Percentiles rank a stretch among this genome's conserved stretches.
These are phyloP conservation scores for Apamea crenata DNA, from an alignment of 2,888 invertebrate species.

Conservation along the genomic window DNA sequence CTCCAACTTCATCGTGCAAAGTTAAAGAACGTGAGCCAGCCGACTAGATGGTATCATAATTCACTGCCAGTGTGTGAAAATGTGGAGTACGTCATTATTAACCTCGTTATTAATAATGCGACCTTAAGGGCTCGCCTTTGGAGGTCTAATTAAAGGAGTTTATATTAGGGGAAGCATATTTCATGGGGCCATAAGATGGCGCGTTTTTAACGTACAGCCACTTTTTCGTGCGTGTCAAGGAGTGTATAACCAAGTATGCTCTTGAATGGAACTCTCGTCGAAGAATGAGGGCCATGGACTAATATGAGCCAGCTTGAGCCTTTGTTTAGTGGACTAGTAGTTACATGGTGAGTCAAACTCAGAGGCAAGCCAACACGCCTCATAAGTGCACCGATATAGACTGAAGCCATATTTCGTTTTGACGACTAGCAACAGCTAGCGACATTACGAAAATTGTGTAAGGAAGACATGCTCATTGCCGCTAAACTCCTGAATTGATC, in stretches of 20 bases:
- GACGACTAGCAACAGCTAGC: slow-evolving; percentile 10
- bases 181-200: slow-evolving; percentile 15
- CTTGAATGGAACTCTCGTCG: slow-evolving; percentile 6
- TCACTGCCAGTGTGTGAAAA: slow-evolving; percentile 43
- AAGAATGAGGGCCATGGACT: slow-evolving; percentile 17
- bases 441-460: slow-evolving; percentile 22
- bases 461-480: slow-evolving; percentile 10
- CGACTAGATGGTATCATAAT: slow-evolving; percentile 54
- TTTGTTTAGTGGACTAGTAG: slow-evolving; percentile 31
- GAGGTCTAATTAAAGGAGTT: slow-evolving; percentile 55
- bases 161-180: slow-evolving; percentile 30
- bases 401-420: slow-evolving; percentile 43
- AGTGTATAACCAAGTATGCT: slow-evolving; percentile 3
- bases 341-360: slow-evolving; percentile 26
- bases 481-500: slow-evolving; percentile 36
- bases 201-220: background rate
- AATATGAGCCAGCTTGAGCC: slow-evolving; percentile 16
- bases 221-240: slow-evolving; percentile 15
- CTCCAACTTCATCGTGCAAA: slow-evolving; percentile 51
- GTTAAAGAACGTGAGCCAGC: slow-evolving; percentile 53
- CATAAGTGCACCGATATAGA: slow-evolving; percentile 13
- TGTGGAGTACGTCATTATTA: slow-evolving; percentile 50
- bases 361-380: slow-evolving; percentile 19
- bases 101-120: slow-evolving; percentile 56
- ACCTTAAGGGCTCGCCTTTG: slow-evolving; percentile 34